Base-by-base conservation (phyloP, 2,888 invertebrate species). In the Lagria hirta region DNA sequence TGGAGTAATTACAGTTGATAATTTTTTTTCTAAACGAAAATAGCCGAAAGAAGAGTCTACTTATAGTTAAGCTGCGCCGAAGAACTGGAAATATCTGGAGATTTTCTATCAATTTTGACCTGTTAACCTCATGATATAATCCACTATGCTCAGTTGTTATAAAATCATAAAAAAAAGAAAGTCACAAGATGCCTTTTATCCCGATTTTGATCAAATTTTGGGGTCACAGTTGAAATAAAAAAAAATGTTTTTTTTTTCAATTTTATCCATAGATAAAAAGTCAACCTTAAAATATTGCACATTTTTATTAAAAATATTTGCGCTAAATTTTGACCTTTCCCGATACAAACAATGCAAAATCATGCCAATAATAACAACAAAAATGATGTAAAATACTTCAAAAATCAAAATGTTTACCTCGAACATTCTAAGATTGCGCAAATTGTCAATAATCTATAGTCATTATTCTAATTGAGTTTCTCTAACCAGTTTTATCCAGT, bases 401-500 rank as follows among this genome's bases (percentile, higher is more conserved):
- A 8, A n/a, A 11, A n/a, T 5, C 14, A 27, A 13, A 26, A 13
- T 43, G 18, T 36, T 35, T 36, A 43, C 43, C 35, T 36, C 35
- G 24, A 43, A 36, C 28, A 16, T 18, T 18, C 27, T 13, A 1
- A 20, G 13, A 7, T 46, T 45, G 40, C 40, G 35, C 27, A 46
- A 46, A 22, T n/a, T 21, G 20, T 14, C 27, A 20, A 4, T 18
- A 22, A 32, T 41, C 18, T 35, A 36, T 16, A 20, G 35, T 41
- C 43, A 46, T 50, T 52, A 49, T 52, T 54, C 49, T 23, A 53
- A 49, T 42, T 49, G 47, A 55, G 45, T 57, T 58, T 58, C 54
- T 53, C 44, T 49, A 60, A 60, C 62, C 58, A 58, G 62, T 50
- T 53, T 60, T 58, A 52, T 52, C 62, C 58, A 58, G 62, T 56